These are phyloP conservation scores for Mesorhabditis sp. DNA, from an alignment of 2,888 invertebrate species.

Conservation along the genomic window DNA sequence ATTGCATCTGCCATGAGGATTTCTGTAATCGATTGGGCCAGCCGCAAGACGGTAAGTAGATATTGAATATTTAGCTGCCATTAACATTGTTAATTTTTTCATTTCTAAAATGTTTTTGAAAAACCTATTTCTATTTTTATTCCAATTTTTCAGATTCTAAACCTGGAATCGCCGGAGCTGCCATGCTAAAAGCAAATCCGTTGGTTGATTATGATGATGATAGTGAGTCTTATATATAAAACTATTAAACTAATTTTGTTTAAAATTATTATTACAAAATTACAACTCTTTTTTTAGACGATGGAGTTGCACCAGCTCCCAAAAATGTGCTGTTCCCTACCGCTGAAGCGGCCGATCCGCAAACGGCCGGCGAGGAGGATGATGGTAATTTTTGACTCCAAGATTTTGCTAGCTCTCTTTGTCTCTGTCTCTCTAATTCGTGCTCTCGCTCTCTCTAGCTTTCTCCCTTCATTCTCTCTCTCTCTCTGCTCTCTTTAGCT, in stretches of 20 bases:
- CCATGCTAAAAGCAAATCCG: constrained; percentile 45
- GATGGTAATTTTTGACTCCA: constrained; percentile 17
- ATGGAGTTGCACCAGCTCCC: constrained; percentile 31
- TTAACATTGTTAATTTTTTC: not conserved
- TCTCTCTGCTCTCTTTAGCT: not conserved
- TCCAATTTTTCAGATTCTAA: constrained; percentile 24
- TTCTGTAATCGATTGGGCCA: constrained; percentile 49
- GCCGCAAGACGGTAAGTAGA: not conserved
- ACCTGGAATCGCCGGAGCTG: constrained; percentile 33
- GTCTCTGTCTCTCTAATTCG: constrained; percentile 7
- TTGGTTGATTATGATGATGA: constrained; percentile 43
- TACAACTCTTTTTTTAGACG: not conserved
- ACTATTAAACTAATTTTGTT: not conserved
- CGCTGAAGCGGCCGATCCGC: constrained; percentile 31
- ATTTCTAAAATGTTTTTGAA: not conserved
- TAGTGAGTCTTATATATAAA: constrained; percentile 9
- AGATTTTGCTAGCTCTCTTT: not conserved
- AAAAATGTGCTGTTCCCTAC: constrained; percentile 33
- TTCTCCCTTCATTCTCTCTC: not conserved
- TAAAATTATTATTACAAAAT: not conserved
- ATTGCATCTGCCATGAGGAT: constrained; percentile 47
- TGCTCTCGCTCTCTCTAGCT: too few species aligned
- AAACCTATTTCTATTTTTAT: not conserved
- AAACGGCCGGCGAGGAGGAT: constrained; percentile 27
- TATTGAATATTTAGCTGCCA: too few species aligned